Evolutionary conservation across 2,113 vertebrate genomes (phyloP), one percentile per base, ranked within the genome.

Genomic region (Bufo gargarizans): DNA sequence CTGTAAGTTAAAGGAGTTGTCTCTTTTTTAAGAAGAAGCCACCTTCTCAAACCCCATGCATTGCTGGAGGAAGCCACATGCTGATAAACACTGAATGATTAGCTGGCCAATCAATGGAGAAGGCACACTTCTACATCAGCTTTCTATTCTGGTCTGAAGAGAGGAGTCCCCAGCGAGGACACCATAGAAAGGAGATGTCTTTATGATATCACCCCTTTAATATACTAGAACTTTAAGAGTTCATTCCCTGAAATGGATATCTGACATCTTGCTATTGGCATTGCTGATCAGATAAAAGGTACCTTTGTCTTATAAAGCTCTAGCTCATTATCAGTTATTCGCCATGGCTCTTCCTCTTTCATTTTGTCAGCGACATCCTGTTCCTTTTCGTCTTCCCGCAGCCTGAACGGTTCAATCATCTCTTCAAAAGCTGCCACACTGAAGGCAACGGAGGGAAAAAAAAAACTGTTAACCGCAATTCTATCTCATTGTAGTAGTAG

Each of bases 221-320:
- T 11, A 58, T 9, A 11, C 7, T 11, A 12, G 56, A 7, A 58
- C 56, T 11, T 58, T 58, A 58, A 12, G 8, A 58, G 56, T 9
- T 11, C 11, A 58, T 12, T 9, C 11, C 11, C 56, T 58, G 56
- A 11, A 58, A 11, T 58, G 56, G 56, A 58, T 58, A 12, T 58
- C 3, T 1, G 56, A 58, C 8, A 11, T 12, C 56, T 61, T 61
- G 4, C 16, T 19, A 61, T 6, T 17, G 59, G 16, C 59, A 61
- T 3, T 58, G 12, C 56, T 33, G 22, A 69, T 13, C 2, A 69
- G 4, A 13, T 71, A 77, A 49, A 8, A 19, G 89, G 65, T 91
- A 99, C 98, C 97, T 99, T 99, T 90, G 97, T 96, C 89, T 97
- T 98, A 92, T 98, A 99, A 86, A 99, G 95, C 91, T 99, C 98